Conservation (phyloP, 2,113 vertebrate genomes). For the Tachysurus vachellii region DNA sequence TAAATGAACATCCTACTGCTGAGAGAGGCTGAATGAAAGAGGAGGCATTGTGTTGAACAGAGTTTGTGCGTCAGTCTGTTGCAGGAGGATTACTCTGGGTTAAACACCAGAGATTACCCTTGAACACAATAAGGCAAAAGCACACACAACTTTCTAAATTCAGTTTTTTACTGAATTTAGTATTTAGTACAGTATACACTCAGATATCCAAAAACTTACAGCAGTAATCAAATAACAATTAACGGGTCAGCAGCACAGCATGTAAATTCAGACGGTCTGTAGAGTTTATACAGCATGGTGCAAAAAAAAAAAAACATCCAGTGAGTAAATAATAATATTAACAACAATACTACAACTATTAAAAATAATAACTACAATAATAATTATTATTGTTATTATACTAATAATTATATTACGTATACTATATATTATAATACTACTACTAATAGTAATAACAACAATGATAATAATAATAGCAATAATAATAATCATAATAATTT, state of each 20-base stretch:
- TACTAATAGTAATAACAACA: no score
- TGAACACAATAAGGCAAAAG: not conserved
- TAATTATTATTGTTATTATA: no score
- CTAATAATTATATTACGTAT: no score
- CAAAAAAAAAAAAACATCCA: not conserved
- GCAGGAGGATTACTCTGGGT: not conserved
- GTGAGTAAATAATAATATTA: no score
- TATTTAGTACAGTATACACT: not conserved
- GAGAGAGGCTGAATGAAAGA: not conserved
- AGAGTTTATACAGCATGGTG: not conserved
- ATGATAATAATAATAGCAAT: no score
- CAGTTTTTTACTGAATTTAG: not conserved
- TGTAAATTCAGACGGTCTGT: not conserved
- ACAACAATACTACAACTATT: no score
- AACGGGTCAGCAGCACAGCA: not conserved
- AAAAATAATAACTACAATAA: no score
- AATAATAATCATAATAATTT: no score
- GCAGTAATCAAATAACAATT: no score
- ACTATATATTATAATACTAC: no score
- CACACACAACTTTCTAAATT: not conserved
- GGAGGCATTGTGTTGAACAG: not conserved
- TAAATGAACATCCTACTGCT: not conserved
- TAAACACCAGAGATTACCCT: not conserved
- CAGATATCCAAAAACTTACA: no score
- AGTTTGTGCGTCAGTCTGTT: not conserved